Conservation (phyloP, 2,888 invertebrate species). For the Cosmia trapezina region DNA sequence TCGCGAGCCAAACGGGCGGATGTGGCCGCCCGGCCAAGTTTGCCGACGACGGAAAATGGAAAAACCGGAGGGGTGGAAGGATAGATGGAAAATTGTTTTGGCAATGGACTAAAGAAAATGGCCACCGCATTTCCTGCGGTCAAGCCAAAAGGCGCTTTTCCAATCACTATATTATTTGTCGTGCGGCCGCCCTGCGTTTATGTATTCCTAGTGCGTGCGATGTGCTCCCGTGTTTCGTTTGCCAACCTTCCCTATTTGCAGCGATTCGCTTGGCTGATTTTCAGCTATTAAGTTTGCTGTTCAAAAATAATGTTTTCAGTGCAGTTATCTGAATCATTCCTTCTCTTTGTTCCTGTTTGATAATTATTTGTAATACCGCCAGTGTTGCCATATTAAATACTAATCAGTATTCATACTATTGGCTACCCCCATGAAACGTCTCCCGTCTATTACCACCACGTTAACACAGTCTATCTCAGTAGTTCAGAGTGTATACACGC, state of each 20-base stretch:
- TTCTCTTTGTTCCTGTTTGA: not conserved
- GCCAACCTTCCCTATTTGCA: slow-evolving; percentile 62
- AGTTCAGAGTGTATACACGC: slow-evolving; percentile 56
- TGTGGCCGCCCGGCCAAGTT: slow-evolving; percentile 78
- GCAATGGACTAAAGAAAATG: slow-evolving; percentile 89
- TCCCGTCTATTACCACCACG: slow-evolving; percentile 32
- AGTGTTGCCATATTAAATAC: slow-evolving; percentile 3
- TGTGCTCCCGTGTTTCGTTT: slow-evolving; percentile 59
- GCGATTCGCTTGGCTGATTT: slow-evolving; percentile 60
- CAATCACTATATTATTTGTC: slow-evolving; percentile 79
- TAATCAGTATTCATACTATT: slow-evolving; percentile 34
- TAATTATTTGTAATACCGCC: not conserved
- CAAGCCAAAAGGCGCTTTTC: slow-evolving; percentile 79
- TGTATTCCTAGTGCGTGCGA: slow-evolving; percentile 79
- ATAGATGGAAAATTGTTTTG: slow-evolving; percentile 83
- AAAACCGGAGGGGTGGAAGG: slow-evolving; percentile 74
- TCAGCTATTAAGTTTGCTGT: slow-evolving; percentile 52
- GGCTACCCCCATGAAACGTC: slow-evolving; percentile 9
- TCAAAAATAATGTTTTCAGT: slow-evolving; percentile 38
- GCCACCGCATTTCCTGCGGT: slow-evolving; percentile 78
- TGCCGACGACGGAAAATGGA: slow-evolving; percentile 83
- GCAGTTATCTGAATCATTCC: not conserved
- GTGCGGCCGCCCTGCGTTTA: slow-evolving; percentile 72
- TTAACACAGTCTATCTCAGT: slow-evolving; percentile 60
- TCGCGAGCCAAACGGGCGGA: slow-evolving; percentile 75